phyloP scores from a whole-genome alignment of 2,797 vertebrate genomes.

The Malacoctenus gilli region DNA sequence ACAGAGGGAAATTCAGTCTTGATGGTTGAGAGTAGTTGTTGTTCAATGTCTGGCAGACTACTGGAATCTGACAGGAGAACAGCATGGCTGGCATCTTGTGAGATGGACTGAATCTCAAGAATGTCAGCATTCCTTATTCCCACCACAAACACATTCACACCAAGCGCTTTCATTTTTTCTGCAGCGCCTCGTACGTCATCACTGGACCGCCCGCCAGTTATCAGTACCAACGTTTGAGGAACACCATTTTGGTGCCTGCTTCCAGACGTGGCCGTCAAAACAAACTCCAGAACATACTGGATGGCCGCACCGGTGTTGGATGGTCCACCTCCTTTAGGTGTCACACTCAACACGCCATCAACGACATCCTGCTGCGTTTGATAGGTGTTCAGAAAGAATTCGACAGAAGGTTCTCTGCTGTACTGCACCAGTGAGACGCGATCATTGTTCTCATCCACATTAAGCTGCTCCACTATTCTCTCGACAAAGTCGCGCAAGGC shows the following conservation, averaged over 20 bases:
- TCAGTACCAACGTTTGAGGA: slow-evolving; percentile 71
- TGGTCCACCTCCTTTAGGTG: slow-evolving; percentile 70
- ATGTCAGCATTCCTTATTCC: slow-evolving; percentile 69
- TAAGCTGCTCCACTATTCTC: slow-evolving; percentile 66
- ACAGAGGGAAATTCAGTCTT: slow-evolving; percentile 26
- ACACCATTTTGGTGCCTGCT: slow-evolving; percentile 69
- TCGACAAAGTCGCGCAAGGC: slow-evolving; percentile 71
- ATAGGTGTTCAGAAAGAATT: slow-evolving; percentile 74
- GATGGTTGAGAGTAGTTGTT: slow-evolving; percentile 56
- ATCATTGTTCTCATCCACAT: slow-evolving; percentile 70
- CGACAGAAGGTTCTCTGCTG: slow-evolving; percentile 61
- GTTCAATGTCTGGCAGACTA: slow-evolving; percentile 60
- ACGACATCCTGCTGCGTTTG: slow-evolving; percentile 58
- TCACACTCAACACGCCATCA: slow-evolving; percentile 48
- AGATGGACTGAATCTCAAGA: slow-evolving; percentile 71
- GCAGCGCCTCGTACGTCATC: slow-evolving; percentile 68
- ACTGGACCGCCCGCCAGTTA: slow-evolving; percentile 70
- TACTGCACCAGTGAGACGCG: slow-evolving; percentile 76
- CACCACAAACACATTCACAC: slow-evolving; percentile 76
- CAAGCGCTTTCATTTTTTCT: slow-evolving; percentile 77
- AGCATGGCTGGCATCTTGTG: slow-evolving; percentile 61
- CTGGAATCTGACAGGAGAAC: slow-evolving; percentile 59
- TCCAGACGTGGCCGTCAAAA: slow-evolving; percentile 71
- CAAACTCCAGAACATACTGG: slow-evolving; percentile 68
- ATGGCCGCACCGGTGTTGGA: slow-evolving; percentile 76